Conservation (phyloP, 1,140 invertebrate genomes). For the Mycetomoellerius zeteki region DNA sequence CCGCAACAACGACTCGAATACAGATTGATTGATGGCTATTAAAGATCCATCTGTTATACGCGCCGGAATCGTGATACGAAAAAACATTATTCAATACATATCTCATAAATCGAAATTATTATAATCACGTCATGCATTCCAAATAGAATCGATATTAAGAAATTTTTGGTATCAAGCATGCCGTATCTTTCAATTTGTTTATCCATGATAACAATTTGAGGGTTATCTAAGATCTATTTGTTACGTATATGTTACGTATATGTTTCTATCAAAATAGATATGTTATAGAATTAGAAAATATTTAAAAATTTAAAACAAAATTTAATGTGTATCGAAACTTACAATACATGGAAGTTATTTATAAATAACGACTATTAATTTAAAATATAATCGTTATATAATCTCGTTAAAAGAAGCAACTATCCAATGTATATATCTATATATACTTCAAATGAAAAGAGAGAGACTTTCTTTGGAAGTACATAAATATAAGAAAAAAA, state of each 20-base stretch:
- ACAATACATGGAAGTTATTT: not conserved
- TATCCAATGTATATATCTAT: not conserved
- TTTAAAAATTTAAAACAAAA: not conserved
- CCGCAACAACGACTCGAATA: constrained; percentile 23
- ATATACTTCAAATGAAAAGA: not conserved
- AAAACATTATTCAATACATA: not conserved
- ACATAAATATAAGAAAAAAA: not conserved
- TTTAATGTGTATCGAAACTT: not conserved
- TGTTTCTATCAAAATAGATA: not conserved
- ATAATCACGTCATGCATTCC: not conserved
- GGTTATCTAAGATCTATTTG: not conserved
- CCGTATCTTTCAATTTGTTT: not conserved
- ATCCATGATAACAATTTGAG: not conserved
- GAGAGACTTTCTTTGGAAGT: not conserved
- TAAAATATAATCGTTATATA: not conserved
- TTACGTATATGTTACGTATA: not conserved
- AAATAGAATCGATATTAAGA: not conserved
- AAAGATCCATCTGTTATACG: constrained; percentile 10
- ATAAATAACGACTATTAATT: not conserved
- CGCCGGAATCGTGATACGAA: not conserved
- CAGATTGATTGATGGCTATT: constrained; percentile 32
- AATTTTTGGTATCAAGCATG: constrained; percentile 28
- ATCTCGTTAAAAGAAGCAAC: not conserved
- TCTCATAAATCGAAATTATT: constrained; percentile 8
- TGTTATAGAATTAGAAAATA: not conserved